These are phyloP conservation scores for Cherax quadricarinatus DNA, from an alignment of 1,140 invertebrate species.

Conservation along the genomic window DNA sequence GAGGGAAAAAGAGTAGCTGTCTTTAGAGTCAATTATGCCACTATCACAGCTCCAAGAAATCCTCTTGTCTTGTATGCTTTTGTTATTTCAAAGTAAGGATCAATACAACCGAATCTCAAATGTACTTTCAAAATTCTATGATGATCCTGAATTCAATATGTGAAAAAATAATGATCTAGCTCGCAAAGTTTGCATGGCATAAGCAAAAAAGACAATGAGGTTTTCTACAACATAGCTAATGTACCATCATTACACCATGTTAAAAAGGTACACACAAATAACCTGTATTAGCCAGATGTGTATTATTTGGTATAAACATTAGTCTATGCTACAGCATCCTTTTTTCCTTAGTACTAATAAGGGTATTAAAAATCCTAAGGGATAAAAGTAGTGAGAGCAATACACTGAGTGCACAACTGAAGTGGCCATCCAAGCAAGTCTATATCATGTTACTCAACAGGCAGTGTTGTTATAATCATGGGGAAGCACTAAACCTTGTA, in stretches of 20 bases:
- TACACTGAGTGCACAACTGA: background rate
- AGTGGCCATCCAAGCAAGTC: background rate
- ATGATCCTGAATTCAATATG: too few relatives aligned
- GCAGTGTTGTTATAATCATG: background rate
- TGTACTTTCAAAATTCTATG: too few relatives aligned
- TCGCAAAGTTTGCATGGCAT: too few relatives aligned
- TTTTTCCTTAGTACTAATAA: background rate
- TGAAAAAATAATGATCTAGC: too few relatives aligned
- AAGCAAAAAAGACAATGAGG: too few relatives aligned
- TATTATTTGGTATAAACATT: background rate
- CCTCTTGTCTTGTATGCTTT: background rate
- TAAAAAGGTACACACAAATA: background rate
- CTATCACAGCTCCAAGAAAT: background rate
- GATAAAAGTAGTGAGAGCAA: background rate
- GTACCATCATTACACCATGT: background rate
- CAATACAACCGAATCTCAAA: too few relatives aligned
- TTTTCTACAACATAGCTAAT: too few relatives aligned
- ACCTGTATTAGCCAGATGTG: background rate
- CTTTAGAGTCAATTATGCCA: background rate
- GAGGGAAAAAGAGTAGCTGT: constrained; percentile 25
- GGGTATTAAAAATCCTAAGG: background rate
- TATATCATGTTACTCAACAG: background rate
- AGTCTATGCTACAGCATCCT: background rate
- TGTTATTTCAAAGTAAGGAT: too few relatives aligned
- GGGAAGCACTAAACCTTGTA: background rate